Evolutionary conservation across 2,113 vertebrate genomes (phyloP), one percentile per base, ranked within the genome.

Genomic region (Tricholaema leucomelas): DNA sequence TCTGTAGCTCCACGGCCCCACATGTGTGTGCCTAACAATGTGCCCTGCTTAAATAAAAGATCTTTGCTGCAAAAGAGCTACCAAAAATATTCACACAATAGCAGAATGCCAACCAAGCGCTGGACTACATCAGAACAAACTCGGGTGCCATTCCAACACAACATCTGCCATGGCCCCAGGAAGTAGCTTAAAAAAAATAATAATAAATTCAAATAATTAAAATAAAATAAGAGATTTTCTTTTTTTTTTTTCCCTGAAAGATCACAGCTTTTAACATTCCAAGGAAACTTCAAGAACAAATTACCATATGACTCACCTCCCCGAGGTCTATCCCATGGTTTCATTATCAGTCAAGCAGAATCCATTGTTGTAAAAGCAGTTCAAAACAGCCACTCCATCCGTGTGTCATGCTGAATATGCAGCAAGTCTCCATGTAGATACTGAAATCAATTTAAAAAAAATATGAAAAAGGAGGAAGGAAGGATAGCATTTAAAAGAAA

Each of bases 241-340:
- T 76, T 81, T 90, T 21, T 40, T 40, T 40, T 40, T 46, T 21
- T 46, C 88, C 87, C 74, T 85, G 79, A 90, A 93, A 88, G 82
- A 95, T 90, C 85, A 72, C 81, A 85, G 91, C 77, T 96, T 92
- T 89, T 91, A 85, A 88, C 90, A 81, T 56, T 74, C 79, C 54
- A 88, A 81, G 81, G 67, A 88, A 92, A 90, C 60, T 9, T 96
- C 59, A 91, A 95, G 88, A 93, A 83, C 15, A 76, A 92, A 96
- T 94, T 90, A 96, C 88, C 92, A 92, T 88, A 87, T 88, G 83
- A 94, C 87, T 93, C 92, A 92, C 95, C 93, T 95, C 94, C 92
- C 94, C 48, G 87, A 95, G 86, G 78, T 93, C 90, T 83, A 8
- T 75, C 81, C 88, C 81, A 85, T 60, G 81, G 94, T 85, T 96